Evolutionary conservation across 2,888 invertebrate genomes (phyloP).

Genomic region (Heteromurus nitidus): DNA sequence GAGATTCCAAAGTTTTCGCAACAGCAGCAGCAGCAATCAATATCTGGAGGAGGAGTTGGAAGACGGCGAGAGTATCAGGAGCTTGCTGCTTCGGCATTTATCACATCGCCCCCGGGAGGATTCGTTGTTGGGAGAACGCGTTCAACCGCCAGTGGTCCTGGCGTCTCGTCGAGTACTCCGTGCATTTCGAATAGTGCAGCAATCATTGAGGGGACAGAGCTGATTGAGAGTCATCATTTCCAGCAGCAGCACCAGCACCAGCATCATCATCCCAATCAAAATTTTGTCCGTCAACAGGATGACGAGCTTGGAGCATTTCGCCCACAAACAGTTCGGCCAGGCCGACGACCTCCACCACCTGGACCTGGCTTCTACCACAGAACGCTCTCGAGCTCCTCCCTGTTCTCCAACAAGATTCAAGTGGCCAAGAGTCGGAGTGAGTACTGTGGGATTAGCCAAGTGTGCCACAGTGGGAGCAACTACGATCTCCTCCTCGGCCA

Average conservation of each 20-base stretch:
- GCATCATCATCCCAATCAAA: neutral
- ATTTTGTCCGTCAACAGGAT: conserved; percentile 34
- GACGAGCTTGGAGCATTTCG: conserved; percentile 49
- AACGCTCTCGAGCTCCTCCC: conserved; percentile 60
- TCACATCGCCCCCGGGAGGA: conserved; percentile 9
- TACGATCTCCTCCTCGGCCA: conserved; percentile 45
- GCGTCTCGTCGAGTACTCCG: conserved; percentile 4
- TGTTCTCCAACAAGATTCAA: conserved; percentile 50
- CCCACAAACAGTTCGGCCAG: conserved; percentile 29
- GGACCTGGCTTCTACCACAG: conserved; percentile 63
- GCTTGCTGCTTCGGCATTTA: conserved; percentile 1
- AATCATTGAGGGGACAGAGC: conserved; percentile 62
- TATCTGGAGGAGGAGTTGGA: too few species aligned
- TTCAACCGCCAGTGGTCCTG: neutral
- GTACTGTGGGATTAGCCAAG: conserved; percentile 65
- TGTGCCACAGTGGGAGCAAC: conserved; percentile 51
- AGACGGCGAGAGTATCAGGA: neutral
- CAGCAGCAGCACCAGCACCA: conserved; percentile 35
- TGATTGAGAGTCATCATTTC: conserved; percentile 15
- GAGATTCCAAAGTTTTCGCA: too few species aligned
- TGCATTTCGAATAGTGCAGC: conserved; percentile 13
- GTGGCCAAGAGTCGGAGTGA: conserved; percentile 68
- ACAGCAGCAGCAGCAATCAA: too few species aligned
- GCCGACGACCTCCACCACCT: conserved; percentile 35
- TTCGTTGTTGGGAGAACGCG: neutral